Evolutionary conservation across 2,888 invertebrate genomes (phyloP).

Genomic region (Cephalotes varians): DNA sequence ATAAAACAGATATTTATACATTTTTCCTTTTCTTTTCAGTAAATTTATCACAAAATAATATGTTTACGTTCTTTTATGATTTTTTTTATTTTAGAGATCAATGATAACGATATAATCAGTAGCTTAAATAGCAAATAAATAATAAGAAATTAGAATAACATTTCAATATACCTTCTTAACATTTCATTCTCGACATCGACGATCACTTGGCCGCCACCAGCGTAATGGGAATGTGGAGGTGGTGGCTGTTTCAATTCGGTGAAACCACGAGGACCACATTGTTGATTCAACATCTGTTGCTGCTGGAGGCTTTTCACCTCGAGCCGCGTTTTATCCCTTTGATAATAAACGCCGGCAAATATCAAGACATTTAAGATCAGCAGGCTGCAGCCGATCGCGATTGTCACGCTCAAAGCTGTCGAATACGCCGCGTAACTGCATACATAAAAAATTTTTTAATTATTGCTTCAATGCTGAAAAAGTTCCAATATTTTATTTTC

Average conservation of each 20-base stretch:
- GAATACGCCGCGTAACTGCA: slow-evolving; percentile 90
- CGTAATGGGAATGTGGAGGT: slow-evolving; percentile 92
- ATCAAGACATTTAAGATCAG: slow-evolving; percentile 96
- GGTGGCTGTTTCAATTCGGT: slow-evolving; percentile 86
- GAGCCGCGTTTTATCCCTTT: slow-evolving; percentile 93
- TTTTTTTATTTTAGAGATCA: background rate
- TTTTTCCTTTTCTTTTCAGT: background rate
- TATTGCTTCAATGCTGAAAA: background rate
- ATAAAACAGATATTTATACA: background rate
- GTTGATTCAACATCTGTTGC: slow-evolving; percentile 90
- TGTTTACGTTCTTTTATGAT: background rate
- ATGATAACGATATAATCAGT: background rate
- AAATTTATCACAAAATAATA: background rate
- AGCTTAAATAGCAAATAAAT: slow-evolving; percentile 10
- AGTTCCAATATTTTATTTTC: background rate
- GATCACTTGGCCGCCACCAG: slow-evolving; percentile 93
- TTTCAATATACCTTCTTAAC: slow-evolving; percentile 79
- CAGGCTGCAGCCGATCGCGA: slow-evolving; percentile 97
- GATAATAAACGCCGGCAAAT: slow-evolving; percentile 98
- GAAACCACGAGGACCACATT: slow-evolving; percentile 90
- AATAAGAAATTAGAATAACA: background rate
- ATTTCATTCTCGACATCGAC: slow-evolving; percentile 94
- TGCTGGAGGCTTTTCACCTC: slow-evolving; percentile 93
- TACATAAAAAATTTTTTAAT: slow-evolving; percentile 1
- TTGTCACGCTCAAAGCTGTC: slow-evolving; percentile 96